Percentiles rank a stretch among this genome's conserved stretches.
Conservation (phyloP, 37 sponge, comb jelly and placozoan genomes). For the Crambe crambe region DNA sequence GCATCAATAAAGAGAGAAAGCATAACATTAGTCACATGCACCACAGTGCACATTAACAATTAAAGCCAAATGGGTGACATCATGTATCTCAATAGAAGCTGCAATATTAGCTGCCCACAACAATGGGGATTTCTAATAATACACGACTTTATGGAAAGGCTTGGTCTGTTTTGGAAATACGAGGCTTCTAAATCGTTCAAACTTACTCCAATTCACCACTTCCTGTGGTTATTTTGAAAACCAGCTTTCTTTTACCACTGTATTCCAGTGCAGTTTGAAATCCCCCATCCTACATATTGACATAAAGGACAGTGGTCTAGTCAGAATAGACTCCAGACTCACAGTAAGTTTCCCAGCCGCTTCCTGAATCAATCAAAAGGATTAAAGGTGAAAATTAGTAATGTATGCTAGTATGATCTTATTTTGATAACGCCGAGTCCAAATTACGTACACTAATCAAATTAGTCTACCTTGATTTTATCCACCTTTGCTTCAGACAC, state of each 20-base stretch:
- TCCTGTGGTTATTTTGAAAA: slow-evolving; percentile 93
- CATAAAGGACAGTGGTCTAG: neutral
- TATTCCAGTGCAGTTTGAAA: slow-evolving; percentile 98
- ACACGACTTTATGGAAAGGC: too few relatives aligned
- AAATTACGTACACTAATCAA: neutral
- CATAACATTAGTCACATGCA: too few relatives aligned
- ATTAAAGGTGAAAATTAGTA: neutral
- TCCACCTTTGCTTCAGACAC: slow-evolving; percentile 99
- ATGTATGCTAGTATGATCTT: neutral
- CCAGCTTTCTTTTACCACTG: slow-evolving; percentile 91
- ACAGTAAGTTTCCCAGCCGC: slow-evolving; percentile 65
- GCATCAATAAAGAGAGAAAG: too few relatives aligned
- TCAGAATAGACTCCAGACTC: neutral
- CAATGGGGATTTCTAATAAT: too few relatives aligned
- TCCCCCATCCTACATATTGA: slow-evolving; percentile 63
- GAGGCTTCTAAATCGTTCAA: too few relatives aligned
- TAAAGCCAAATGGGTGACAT: too few relatives aligned
- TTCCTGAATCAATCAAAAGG: slow-evolving; percentile 56
- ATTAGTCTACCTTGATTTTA: slow-evolving; percentile 96
- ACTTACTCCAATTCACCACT: slow-evolving; percentile 95
- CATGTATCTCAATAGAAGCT: too few relatives aligned
- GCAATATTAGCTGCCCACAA: too few relatives aligned
- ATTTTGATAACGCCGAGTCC: neutral
- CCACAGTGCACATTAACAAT: too few relatives aligned
- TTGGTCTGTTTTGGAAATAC: too few relatives aligned